phyloP scores from a whole-genome alignment of 1,140 invertebrate genomes.

The Ips nitidus region DNA sequence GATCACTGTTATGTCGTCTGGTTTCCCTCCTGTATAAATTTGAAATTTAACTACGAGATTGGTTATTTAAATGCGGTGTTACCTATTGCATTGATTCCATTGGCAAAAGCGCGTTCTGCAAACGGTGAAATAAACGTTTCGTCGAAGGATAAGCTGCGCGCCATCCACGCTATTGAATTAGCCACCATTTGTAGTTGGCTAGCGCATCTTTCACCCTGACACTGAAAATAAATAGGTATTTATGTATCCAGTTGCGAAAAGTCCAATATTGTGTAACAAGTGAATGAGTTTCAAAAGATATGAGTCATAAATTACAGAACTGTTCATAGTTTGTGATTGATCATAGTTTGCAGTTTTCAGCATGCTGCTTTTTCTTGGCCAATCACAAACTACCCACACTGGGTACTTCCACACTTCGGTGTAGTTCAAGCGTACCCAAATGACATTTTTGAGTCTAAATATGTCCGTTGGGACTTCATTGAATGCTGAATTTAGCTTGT shows the following conservation, averaged over 20 bases:
- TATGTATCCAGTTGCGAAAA: neutral
- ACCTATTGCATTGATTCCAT: conserved; percentile 92
- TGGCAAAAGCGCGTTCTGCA: conserved; percentile 85
- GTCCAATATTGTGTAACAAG: too few relatives aligned
- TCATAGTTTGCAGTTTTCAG: too few relatives aligned
- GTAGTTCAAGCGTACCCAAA: too few relatives aligned
- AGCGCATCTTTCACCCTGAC: conserved; percentile 71
- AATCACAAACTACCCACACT: too few relatives aligned
- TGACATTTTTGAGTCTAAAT: too few relatives aligned
- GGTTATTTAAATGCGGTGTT: conserved; percentile 43
- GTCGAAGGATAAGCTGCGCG: conserved; percentile 89
- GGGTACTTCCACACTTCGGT: too few relatives aligned
- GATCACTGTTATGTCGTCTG: conserved; percentile 96
- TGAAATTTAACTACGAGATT: neutral
- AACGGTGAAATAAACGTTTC: conserved; percentile 95
- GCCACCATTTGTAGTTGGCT: conserved; percentile 83
- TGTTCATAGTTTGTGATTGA: too few relatives aligned
- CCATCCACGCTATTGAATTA: conserved; percentile 93
- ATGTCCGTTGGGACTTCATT: too few relatives aligned
- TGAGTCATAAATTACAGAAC: conserved; percentile 34
- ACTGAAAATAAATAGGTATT: conserved; percentile 42
- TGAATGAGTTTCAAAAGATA: neutral
- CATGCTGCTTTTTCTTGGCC: too few relatives aligned
- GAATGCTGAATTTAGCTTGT: too few relatives aligned
- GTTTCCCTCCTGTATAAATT: conserved; percentile 79